These are phyloP conservation scores for Rhodophaea formosa DNA, from an alignment of 2,888 invertebrate species.

Conservation along the genomic window DNA sequence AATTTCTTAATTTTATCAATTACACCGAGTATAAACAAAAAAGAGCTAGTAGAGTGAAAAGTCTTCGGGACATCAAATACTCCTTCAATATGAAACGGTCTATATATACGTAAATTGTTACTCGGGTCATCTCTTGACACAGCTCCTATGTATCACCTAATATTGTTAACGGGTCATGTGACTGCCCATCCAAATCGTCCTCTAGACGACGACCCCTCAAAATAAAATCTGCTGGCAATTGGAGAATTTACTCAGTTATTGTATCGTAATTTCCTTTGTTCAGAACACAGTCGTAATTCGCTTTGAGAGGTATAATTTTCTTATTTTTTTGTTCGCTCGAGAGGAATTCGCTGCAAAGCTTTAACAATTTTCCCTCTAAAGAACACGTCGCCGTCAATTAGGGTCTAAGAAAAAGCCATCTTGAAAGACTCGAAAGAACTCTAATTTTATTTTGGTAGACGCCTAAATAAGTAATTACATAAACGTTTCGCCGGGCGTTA, in stretches of 20 bases:
- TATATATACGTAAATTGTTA: slow-evolving; percentile 8
- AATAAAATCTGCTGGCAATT: slow-evolving; percentile 17
- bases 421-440: slow-evolving; percentile 26
- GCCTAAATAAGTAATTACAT: background rate
- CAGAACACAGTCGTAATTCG: slow-evolving; percentile 31
- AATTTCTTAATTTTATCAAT: too few relatives aligned
- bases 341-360: slow-evolving; percentile 32
- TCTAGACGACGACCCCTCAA: slow-evolving; percentile 16
- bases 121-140: slow-evolving; percentile 6
- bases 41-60: background rate
- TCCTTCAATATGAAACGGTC: slow-evolving; percentile 4
- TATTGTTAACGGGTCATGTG: slow-evolving; percentile 13
- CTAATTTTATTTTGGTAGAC: slow-evolving; percentile 32
- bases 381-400: slow-evolving; percentile 39
- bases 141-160: slow-evolving; percentile 6
- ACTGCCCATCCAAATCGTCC: slow-evolving; percentile 20
- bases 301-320: slow-evolving; percentile 27
- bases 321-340: slow-evolving; percentile 17
- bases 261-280: slow-evolving; percentile 21
- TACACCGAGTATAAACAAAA: too few relatives aligned
- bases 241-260: slow-evolving; percentile 14
- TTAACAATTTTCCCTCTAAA: slow-evolving; percentile 32
- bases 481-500: background rate
- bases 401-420: slow-evolving; percentile 24
- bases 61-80: background rate